Evolutionary conservation across 2,797 vertebrate genomes (phyloP), one percentile per base, ranked within the genome.

Genomic region (Eidolon dupreanum): DNA sequence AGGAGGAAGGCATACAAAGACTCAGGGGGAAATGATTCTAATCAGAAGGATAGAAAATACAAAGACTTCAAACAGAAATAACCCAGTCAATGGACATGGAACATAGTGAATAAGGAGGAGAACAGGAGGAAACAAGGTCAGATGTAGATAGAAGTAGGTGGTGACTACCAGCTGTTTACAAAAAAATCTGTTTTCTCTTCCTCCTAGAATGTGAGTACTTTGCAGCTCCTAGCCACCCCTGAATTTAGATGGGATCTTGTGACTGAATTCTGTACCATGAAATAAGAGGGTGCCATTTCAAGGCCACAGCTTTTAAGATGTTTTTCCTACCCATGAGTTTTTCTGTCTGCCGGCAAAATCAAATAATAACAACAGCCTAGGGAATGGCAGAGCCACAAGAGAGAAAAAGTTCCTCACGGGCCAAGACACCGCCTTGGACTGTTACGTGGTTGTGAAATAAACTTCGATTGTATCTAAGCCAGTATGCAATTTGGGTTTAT

Each of bases 1-100:
- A 49, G 15, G 49, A 49, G 49, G 49, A 49, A 49, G 49, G 15
- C 49, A 49, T 49, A 79, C 13, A 68, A 66, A 90, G 53, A 90
- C 65, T 65, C 38, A 22, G 11, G 9, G 51, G 11, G 11, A 68
- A 74, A 88, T 28, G 65, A 85, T 43, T 88, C 38, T 10, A 53
- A 61, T 70, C 31, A 86, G 19, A 88, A 74, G 28, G 59, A 57
- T 0, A 63, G 33, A 43, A 94, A 88, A 65, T 61, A 84, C 41
- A 79, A 94, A 96, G 85, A 20, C 16, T 51, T 90, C 70, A 79
- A 90, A 93, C 43, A 63, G 16, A 90, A 90, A 55, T 61, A 70
- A 55, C 13, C 6, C 28, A 24, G n/a, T 51, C 17, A 61, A 26
- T n/a, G 28, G 24, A 51, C 19, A 46, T n/a, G 31, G 36, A 70